Evolutionary conservation across 1,140 invertebrate species (phyloP).

Genomic region (Rhizoglyphus robini): DNA sequence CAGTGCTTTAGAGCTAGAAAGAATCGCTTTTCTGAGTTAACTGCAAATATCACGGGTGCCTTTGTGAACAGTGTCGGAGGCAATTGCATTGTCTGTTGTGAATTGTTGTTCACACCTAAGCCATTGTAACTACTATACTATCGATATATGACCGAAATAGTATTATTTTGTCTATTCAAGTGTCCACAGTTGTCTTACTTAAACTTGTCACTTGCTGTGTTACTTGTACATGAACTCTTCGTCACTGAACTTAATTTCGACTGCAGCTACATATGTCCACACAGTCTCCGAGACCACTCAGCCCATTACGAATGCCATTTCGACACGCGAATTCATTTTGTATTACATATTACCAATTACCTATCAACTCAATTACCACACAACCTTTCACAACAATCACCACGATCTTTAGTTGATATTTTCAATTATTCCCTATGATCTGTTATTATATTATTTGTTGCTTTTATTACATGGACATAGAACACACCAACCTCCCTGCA

Average conservation of each 20-base stretch:
- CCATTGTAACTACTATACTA: neutral
- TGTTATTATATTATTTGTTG: no score
- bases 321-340: neutral
- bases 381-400: no score
- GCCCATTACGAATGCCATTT: neutral
- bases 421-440: no score
- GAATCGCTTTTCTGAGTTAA: neutral
- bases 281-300: conserved; percentile 7
- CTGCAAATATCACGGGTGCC: neutral
- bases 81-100: neutral
- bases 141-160: neutral
- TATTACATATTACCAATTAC: no score
- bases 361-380: no score
- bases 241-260: neutral
- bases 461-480: no score
- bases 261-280: conserved; percentile 12
- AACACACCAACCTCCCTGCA: no score
- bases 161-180: conserved; percentile 7
- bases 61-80: neutral
- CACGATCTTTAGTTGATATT: no score
- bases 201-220: neutral
- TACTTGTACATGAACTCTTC: neutral
- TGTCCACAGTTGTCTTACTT: neutral
- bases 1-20: neutral
- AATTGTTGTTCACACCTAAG: no score